A percentile compares a stretch with the other conserved stretches of the same genome.
phyloP scores from a whole-genome alignment of 2,888 invertebrate genomes.

The Ichneumon xanthorius region DNA sequence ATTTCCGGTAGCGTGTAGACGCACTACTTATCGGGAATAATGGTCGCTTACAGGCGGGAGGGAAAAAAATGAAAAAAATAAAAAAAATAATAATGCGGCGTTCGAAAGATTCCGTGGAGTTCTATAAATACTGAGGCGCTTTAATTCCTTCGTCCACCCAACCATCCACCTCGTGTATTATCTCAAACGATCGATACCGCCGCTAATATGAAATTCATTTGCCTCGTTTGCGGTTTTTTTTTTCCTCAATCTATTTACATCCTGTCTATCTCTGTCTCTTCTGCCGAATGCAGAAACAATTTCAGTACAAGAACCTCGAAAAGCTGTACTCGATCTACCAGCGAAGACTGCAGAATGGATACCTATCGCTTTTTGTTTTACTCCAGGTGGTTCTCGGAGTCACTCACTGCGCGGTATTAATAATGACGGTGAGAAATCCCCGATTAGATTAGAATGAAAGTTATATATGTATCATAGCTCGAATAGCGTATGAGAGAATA shows the following conservation, averaged over 20 bases:
- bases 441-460: slow-evolving; percentile 10
- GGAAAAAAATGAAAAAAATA: background rate
- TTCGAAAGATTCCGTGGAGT: slow-evolving; percentile 1
- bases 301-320: slow-evolving; percentile 91
- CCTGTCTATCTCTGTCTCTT: slow-evolving; percentile 75
- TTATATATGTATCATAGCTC: background rate
- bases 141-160: slow-evolving; percentile 24
- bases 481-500: background rate
- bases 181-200: slow-evolving; percentile 57
- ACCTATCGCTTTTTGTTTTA: slow-evolving; percentile 91
- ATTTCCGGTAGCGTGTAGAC: background rate
- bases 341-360: slow-evolving; percentile 91
- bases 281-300: slow-evolving; percentile 88
- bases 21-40: background rate
- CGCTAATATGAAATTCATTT: slow-evolving; percentile 42
- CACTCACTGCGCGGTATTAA: slow-evolving; percentile 87
- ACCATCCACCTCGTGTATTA: slow-evolving; percentile 17
- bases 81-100: background rate
- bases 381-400: slow-evolving; percentile 89
- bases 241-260: background rate
- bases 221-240: slow-evolving; percentile 22
- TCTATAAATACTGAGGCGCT: slow-evolving; percentile 38
- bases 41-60: background rate
- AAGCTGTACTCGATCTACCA: slow-evolving; percentile 91
- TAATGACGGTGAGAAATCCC: slow-evolving; percentile 85